A percentile compares a stretch with the other conserved stretches of the same genome.
Conservation (phyloP, 2,888 invertebrate species). For the Noctua janthe region DNA sequence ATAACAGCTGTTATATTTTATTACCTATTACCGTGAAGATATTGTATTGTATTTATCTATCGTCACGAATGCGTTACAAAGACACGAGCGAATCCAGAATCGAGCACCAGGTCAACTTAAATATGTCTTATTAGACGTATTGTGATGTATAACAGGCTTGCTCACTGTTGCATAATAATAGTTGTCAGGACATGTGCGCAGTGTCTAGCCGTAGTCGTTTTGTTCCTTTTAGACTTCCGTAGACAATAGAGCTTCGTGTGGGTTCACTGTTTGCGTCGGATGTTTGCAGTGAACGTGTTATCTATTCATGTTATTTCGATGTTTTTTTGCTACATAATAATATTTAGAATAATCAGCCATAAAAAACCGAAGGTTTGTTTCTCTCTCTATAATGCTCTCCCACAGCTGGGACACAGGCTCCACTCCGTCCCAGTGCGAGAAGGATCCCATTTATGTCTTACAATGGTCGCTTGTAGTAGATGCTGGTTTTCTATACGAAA, state of each 20-base stretch:
- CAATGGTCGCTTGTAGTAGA: no score
- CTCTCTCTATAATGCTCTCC: neutral
- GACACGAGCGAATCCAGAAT: slow-evolving; percentile 12
- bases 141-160: slow-evolving; percentile 33
- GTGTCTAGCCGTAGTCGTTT: slow-evolving; percentile 50
- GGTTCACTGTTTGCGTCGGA: slow-evolving; percentile 45
- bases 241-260: slow-evolving; percentile 62
- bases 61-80: neutral
- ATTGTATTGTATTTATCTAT: neutral
- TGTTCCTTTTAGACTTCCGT: slow-evolving; percentile 57
- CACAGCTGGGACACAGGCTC: neutral
- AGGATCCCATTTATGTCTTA: no score
- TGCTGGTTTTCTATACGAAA: no score
- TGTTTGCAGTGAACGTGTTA: slow-evolving; percentile 15
- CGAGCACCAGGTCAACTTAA: slow-evolving; percentile 16
- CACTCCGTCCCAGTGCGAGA: neutral
- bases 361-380: neutral
- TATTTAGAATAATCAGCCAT: neutral
- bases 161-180: slow-evolving; percentile 55
- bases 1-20: neutral
- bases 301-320: slow-evolving; percentile 4
- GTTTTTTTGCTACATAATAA: no score
- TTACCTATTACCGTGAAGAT: no score
- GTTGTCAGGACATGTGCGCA: slow-evolving; percentile 52
- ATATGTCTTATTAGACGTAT: slow-evolving; percentile 34